These are phyloP conservation scores for Epizoanthus rinbou DNA, from an alignment of 92 coral and sea anemone species.

Conservation along the genomic window DNA sequence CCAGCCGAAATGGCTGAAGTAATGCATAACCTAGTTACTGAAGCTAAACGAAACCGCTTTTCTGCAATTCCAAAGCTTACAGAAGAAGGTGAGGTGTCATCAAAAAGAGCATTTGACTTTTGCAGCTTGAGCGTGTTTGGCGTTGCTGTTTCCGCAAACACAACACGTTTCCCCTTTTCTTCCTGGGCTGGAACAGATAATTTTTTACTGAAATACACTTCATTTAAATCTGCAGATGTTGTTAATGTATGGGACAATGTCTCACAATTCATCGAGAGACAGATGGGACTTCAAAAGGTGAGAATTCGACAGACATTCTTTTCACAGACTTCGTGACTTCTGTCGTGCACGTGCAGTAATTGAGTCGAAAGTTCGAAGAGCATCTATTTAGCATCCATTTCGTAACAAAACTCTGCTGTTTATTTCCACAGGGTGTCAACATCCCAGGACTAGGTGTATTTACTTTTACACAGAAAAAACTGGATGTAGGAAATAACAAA, in stretches of 20 bases:
- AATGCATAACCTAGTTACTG: constrained; percentile 84
- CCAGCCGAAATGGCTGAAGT: constrained; percentile 91
- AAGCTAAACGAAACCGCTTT: constrained; percentile 89
- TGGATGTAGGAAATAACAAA: constrained; percentile 93
- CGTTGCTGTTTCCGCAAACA: constrained; percentile 24
- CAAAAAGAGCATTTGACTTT: constrained; percentile 25
- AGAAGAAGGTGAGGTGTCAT: constrained; percentile 77
- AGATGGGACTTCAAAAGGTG: constrained; percentile 95
- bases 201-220: background rate
- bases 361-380: background rate
- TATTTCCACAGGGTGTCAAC: constrained; percentile 78
- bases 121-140: background rate
- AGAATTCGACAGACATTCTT: background rate
- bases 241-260: constrained; percentile 97
- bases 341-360: constrained; percentile 54
- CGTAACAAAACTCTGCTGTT: background rate
- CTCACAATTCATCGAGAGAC: constrained; percentile 82
- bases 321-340: constrained; percentile 19
- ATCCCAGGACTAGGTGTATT: constrained; percentile 93
- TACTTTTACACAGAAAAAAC: constrained; percentile 89
- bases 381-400: background rate
- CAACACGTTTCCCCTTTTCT: background rate
- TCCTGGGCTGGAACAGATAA: background rate
- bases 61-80: constrained; percentile 93
- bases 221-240: constrained; percentile 64